Evolutionary conservation across 2,113 vertebrate genomes (phyloP), one percentile per base, ranked within the genome.

Genomic region (Murina feae): DNA sequence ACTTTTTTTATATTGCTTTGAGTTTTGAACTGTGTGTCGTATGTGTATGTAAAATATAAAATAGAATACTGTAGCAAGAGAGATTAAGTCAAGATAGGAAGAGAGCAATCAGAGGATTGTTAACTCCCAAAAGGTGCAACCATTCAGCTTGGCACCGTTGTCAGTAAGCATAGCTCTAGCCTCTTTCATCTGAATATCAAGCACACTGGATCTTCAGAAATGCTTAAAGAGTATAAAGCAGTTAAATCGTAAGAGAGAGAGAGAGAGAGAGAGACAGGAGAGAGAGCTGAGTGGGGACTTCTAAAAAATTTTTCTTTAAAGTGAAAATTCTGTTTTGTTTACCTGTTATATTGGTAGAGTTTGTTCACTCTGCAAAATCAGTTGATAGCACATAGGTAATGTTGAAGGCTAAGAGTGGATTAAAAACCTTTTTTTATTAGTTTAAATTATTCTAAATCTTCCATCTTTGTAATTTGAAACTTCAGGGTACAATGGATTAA

Each of bases 1-100:
- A 49, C 39, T 37, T 66, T 60, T 60, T 93, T 87, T 69, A n/a
- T 90, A 80, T 69, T 94, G 55, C 66, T 90, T 88, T 88, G 71
- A 51, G 32, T 79, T 91, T 76, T 94, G 13, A 80, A 68, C 63
- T 90, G 1, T 81, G 8, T 85, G 55, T 49, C 35, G 37, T 86
- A 23, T 65, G 9, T 81, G 39, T 55, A 17, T 82, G 32, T 63
- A 37, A 80, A 90, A 42, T 39, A 76, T 51, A 28, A 95, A 88
- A 53, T 83, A 53, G 47, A 76, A 76, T 30, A 81, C 21, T 18
- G 6, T 93, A 76, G 21, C 58, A 78, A 47, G 93, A 89, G 55
- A 75, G 79, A 90, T 90, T 75, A 94, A 95, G 69, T 21, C 9
- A 80, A 58, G 37, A 60, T 13, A 37, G 20, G 37, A 81, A 35